Evolutionary conservation across 2,797 vertebrate species (phyloP).

Genomic region (Crypturellus tataupa): DNA sequence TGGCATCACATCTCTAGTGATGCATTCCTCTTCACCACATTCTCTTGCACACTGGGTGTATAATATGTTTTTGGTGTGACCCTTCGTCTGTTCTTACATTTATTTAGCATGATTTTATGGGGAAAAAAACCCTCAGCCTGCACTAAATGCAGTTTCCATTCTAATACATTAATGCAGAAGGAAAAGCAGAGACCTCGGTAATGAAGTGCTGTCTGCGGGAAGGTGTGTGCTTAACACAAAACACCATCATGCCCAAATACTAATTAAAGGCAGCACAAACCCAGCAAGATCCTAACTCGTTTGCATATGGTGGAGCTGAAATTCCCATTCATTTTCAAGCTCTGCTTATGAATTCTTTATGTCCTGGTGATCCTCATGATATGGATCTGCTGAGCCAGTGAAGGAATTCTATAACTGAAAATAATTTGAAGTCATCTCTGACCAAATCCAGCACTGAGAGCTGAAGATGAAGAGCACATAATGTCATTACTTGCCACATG

Average conservation of each 20-base stretch:
- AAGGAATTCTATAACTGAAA: conserved; percentile 16
- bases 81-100: not conserved
- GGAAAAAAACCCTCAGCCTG: not conserved
- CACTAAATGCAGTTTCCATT: conserved; percentile 8
- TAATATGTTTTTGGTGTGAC: not conserved
- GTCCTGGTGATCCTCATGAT: not conserved
- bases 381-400: conserved; percentile 2
- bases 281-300: not conserved
- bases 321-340: not conserved
- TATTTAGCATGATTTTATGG: not conserved
- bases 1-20: not conserved
- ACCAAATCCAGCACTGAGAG: conserved; percentile 12
- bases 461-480: not conserved
- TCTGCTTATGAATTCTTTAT: conserved; percentile 7
- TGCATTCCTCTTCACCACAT: rapidly evolving
- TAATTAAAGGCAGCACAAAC: conserved; percentile 38
- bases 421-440: conserved; percentile 15
- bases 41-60: not conserved
- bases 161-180: not conserved
- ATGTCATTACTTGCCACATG: not conserved
- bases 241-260: not conserved
- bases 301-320: not conserved
- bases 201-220: not conserved
- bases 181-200: not conserved
- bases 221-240: not conserved